A percentile compares a stretch with the other conserved stretches of the same genome.
phyloP scores from a whole-genome alignment of 1,140 invertebrate species.

The Philopotamus ludificatus region DNA sequence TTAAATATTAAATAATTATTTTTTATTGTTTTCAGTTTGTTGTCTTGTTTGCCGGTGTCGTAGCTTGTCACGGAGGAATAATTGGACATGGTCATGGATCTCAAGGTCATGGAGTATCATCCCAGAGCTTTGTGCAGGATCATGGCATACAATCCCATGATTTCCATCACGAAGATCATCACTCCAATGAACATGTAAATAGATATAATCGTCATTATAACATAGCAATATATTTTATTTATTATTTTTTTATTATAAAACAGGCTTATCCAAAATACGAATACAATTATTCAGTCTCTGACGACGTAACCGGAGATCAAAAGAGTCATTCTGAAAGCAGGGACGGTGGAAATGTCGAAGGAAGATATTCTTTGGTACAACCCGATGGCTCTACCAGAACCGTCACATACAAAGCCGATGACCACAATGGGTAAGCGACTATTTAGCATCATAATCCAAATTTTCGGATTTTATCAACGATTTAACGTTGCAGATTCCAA shows the following conservation, averaged over 20 bases:
- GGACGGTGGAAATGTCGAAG: slow-evolving; percentile 56
- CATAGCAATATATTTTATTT: slow-evolving; percentile 8
- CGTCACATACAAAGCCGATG: slow-evolving; percentile 59
- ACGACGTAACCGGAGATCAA: slow-evolving; percentile 57
- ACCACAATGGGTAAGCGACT: slow-evolving; percentile 54
- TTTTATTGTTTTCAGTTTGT: slow-evolving; percentile 4
- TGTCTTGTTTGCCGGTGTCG: not conserved
- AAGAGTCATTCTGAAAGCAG: slow-evolving; percentile 58
- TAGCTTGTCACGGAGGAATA: slow-evolving; percentile 4
- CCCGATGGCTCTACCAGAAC: slow-evolving; percentile 59
- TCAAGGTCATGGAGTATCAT: slow-evolving; percentile 19
- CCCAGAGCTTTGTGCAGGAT: slow-evolving; percentile 8
- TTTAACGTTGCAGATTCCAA: slow-evolving; percentile 29
- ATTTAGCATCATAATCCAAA: slow-evolving; percentile 2
- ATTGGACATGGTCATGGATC: slow-evolving; percentile 6
- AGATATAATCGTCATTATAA: not conserved
- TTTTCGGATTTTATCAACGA: not conserved
- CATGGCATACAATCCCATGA: slow-evolving; percentile 7
- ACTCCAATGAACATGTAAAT: slow-evolving; percentile 13
- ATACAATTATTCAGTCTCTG: slow-evolving; percentile 58
- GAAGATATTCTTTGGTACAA: slow-evolving; percentile 58
- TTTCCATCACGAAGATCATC: slow-evolving; percentile 2
- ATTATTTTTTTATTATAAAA: no score
- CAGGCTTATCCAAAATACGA: slow-evolving; percentile 44
- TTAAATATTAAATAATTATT: not conserved